Percentiles rank a stretch among this genome's conserved stretches.
Evolutionary conservation across 2,888 invertebrate species (phyloP).

Genomic region (Athetis lepigone): DNA sequence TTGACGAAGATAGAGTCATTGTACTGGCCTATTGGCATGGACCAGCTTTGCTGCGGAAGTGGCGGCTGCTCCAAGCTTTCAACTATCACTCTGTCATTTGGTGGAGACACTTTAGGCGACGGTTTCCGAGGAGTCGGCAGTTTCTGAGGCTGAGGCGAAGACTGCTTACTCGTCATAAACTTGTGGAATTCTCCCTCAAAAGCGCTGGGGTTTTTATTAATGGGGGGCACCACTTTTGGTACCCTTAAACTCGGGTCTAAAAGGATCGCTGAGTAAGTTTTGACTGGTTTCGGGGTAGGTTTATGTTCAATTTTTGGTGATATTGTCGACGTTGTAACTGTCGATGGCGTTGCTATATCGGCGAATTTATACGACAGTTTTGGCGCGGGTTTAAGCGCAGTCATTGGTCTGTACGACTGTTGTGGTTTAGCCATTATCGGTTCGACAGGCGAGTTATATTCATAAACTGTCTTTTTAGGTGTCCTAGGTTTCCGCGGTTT

Average conservation of each 20-base stretch:
- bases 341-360: constrained; percentile 16
- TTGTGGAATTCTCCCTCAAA: constrained; percentile 85
- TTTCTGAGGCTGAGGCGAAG: not conserved
- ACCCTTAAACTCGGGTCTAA: constrained; percentile 70
- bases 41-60: constrained; percentile 53
- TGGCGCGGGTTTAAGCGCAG: constrained; percentile 11
- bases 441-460: constrained; percentile 77
- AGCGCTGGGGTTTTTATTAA: constrained; percentile 84
- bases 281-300: constrained; percentile 38
- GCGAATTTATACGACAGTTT: not conserved
- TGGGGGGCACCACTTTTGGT: constrained; percentile 74
- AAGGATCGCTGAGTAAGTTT: constrained; percentile 56
- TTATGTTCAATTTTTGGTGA: constrained; percentile 41
- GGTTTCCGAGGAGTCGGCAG: constrained; percentile 1
- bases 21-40: constrained; percentile 82
- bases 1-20: constrained; percentile 84
- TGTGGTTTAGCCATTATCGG: constrained; percentile 73
- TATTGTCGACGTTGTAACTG: constrained; percentile 12
- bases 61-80: constrained; percentile 59
- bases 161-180: constrained; percentile 73
- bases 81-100: constrained; percentile 59
- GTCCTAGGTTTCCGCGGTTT: constrained; percentile 80
- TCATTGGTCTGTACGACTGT: constrained; percentile 58
- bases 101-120: constrained; percentile 21
- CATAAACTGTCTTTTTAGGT: constrained; percentile 76